Percentiles rank a stretch among this genome's conserved stretches.
These are phyloP conservation scores for Arothron firmamentum DNA, from an alignment of 2,113 vertebrate species.

Conservation along the genomic window DNA sequence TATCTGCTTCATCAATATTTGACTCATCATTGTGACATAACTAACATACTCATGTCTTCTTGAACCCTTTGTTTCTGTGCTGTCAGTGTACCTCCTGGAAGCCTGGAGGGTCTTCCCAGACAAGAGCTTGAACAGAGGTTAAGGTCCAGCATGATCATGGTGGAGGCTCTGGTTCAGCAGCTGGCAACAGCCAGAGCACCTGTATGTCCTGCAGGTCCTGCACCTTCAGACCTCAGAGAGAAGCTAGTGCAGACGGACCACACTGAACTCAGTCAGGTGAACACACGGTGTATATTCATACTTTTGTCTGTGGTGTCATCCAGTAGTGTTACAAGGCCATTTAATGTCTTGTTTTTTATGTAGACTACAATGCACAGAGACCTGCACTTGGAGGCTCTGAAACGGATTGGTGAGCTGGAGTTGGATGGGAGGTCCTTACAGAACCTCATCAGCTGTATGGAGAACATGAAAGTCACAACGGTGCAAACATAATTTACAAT, in stretches of 20 bases:
- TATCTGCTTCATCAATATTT: background rate
- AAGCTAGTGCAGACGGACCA: slow-evolving; percentile 79
- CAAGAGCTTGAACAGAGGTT: slow-evolving; percentile 83
- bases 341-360: slow-evolving; percentile 8
- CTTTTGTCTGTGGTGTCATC: background rate
- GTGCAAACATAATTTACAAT: slow-evolving; percentile 32
- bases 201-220: background rate
- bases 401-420: slow-evolving; percentile 66
- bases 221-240: slow-evolving; percentile 75
- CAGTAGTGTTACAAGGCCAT: background rate
- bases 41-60: background rate
- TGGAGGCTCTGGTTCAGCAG: slow-evolving; percentile 85
- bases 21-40: background rate
- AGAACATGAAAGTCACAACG: slow-evolving; percentile 41
- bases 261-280: slow-evolving; percentile 76
- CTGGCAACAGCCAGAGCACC: slow-evolving; percentile 67
- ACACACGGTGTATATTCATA: slow-evolving; percentile 3
- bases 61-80: slow-evolving; percentile 5
- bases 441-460: slow-evolving; percentile 61
- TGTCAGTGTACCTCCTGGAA: slow-evolving; percentile 76
- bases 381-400: slow-evolving; percentile 67
- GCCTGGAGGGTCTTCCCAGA: slow-evolving; percentile 73
- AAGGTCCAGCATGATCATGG: slow-evolving; percentile 82
- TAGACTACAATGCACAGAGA: slow-evolving; percentile 67
- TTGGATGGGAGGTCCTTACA: slow-evolving; percentile 52